Percentiles rank a stretch among this genome's conserved stretches.
Evolutionary conservation across 2,797 vertebrate genomes (phyloP).

Genomic region (Eurystomus glaucurus): DNA sequence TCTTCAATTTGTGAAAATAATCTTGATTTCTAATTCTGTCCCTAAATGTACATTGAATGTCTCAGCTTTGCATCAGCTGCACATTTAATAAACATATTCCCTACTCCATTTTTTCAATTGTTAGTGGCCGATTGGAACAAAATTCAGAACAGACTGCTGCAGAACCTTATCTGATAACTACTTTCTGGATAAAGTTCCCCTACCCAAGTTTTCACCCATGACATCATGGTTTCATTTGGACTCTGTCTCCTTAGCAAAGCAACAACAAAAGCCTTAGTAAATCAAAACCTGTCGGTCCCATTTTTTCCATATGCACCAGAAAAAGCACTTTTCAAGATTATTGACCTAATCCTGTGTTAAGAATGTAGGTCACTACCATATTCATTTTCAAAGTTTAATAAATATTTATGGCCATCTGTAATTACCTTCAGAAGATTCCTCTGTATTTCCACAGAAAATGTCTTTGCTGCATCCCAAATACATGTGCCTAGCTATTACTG

Average conservation of each 20-base stretch:
- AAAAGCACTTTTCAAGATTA: not conserved
- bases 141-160: not conserved
- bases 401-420: constrained; percentile 33
- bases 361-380: constrained; percentile 1
- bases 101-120: not conserved
- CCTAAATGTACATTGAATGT: not conserved
- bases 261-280: not conserved
- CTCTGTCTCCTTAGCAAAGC: not conserved
- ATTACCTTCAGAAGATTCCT: not conserved
- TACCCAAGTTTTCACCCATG: not conserved
- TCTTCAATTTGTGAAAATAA: not conserved
- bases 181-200: not conserved
- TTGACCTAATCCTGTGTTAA: constrained; percentile 11
- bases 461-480: not conserved
- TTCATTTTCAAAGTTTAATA: constrained; percentile 28
- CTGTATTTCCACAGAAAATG: not conserved
- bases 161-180: not conserved
- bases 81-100: not conserved
- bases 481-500: not conserved
- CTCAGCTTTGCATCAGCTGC: not conserved
- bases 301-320: not conserved
- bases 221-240: not conserved
- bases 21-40: not conserved
- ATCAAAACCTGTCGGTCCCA: not conserved
- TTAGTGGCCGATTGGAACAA: not conserved